Conservation (phyloP, 2,888 invertebrate genomes). For the Subacronicta megacephala region DNA sequence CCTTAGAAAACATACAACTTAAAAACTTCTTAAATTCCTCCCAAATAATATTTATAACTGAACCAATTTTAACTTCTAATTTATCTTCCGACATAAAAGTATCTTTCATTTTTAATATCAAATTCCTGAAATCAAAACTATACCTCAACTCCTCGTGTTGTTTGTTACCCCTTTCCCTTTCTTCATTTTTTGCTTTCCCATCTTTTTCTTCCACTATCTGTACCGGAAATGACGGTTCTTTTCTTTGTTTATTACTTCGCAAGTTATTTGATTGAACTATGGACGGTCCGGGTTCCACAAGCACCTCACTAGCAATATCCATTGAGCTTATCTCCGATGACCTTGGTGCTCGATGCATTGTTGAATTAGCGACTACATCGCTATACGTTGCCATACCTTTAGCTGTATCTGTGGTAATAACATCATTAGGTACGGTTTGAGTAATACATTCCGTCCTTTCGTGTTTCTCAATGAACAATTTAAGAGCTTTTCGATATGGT, state of each 20-base stretch:
- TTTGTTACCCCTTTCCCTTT: not conserved
- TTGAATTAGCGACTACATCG: not conserved
- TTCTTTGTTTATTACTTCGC: constrained; percentile 1
- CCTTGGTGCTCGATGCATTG: constrained; percentile 1
- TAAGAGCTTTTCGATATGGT: constrained; percentile 5
- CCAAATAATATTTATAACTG: constrained; percentile 5
- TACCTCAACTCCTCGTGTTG: constrained; percentile 2
- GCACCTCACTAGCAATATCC: too few species aligned
- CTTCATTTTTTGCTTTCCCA: not conserved
- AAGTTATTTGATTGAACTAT: too few species aligned
- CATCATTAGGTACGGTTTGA: not conserved
- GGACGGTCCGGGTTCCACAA: too few species aligned
- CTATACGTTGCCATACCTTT: constrained; percentile 1
- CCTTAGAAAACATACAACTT: not conserved
- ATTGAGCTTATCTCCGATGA: too few species aligned
- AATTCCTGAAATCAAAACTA: constrained; percentile 5
- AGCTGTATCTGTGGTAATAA: not conserved
- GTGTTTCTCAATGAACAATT: not conserved
- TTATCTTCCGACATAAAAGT: constrained; percentile 6
- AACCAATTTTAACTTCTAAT: constrained; percentile 4
- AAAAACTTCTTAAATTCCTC: constrained; percentile 4
- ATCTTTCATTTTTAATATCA: constrained; percentile 2
- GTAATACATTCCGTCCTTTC: not conserved
- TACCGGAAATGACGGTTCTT: too few species aligned
- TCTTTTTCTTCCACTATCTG: not conserved